Percentiles rank a stretch among this genome's conserved stretches.
Conservation (phyloP, 2,888 invertebrate genomes). For the Agrilus mali region DNA sequence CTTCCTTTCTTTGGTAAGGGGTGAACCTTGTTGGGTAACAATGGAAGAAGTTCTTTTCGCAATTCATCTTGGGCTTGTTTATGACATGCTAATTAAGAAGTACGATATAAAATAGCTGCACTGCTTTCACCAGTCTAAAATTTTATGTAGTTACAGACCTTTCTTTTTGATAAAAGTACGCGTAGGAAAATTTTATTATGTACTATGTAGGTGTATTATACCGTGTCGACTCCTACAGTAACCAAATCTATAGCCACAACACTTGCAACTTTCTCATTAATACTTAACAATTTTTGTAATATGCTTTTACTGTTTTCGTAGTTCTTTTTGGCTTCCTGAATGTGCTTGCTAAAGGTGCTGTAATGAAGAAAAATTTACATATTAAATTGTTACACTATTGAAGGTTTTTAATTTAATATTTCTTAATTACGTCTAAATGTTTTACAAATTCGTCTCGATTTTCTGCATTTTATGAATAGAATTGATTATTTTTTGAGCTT, state of each 20-base stretch:
- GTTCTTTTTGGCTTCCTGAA: conserved; percentile 16
- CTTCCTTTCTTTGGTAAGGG: conserved; percentile 40
- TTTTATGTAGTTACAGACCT: background rate
- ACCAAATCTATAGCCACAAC: conserved; percentile 55
- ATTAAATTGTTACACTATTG: too few relatives aligned
- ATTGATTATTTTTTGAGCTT: too few relatives aligned
- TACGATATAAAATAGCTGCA: conserved; percentile 32
- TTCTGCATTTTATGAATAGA: background rate
- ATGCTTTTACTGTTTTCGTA: too few relatives aligned
- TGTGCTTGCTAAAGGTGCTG: conserved; percentile 22
- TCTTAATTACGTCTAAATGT: conserved; percentile 16
- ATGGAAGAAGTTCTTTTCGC: conserved; percentile 27
- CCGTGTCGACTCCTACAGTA: conserved; percentile 54
- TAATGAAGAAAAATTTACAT: too few relatives aligned
- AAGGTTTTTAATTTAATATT: too few relatives aligned
- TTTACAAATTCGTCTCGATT: conserved; percentile 29
- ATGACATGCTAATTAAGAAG: conserved; percentile 33
- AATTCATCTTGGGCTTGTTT: conserved; percentile 32
- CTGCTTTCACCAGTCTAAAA: conserved; percentile 36
- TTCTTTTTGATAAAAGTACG: background rate
- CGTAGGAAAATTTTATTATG: too few relatives aligned
- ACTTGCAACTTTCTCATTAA: conserved; percentile 44
- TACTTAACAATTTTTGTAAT: conserved; percentile 24
- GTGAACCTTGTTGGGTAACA: conserved; percentile 22
- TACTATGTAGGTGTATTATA: conserved; percentile 29